phyloP scores from a whole-genome alignment of 1,140 invertebrate genomes.

The Zaprionus kolodkinae region DNA sequence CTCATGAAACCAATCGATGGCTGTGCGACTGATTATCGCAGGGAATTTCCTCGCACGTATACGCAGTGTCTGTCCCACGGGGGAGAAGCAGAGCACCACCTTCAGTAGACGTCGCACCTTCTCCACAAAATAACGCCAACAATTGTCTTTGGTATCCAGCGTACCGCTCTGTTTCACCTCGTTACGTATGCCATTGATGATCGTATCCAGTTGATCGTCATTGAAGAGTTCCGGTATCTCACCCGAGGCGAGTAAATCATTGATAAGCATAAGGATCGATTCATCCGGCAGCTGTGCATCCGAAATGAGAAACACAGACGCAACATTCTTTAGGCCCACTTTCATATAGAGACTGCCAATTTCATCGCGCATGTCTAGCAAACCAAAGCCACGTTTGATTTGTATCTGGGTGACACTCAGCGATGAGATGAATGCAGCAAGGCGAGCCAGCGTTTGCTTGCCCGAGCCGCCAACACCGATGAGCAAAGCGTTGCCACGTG shows the following conservation, averaged over 20 bases:
- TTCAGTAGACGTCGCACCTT: conserved; percentile 91
- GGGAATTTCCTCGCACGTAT: conserved; percentile 96
- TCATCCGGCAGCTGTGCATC: conserved; percentile 97
- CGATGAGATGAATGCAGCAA: conserved; percentile 95
- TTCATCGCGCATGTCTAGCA: conserved; percentile 93
- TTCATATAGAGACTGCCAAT: conserved; percentile 93
- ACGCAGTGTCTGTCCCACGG: conserved; percentile 94
- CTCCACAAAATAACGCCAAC: conserved; percentile 98
- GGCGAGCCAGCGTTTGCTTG: conserved; percentile 95
- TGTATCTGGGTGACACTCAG: conserved; percentile 97
- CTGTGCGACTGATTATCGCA: conserved; percentile 95
- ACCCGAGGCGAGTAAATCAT: conserved; percentile 96
- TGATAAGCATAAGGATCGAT: conserved; percentile 96
- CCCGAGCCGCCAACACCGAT: conserved; percentile 98
- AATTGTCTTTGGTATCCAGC: conserved; percentile 95
- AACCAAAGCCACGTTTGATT: conserved; percentile 93
- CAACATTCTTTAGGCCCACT: conserved; percentile 94
- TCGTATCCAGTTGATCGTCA: conserved; percentile 96
- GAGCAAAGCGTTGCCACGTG: conserved; percentile 95
- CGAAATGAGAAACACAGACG: conserved; percentile 96
- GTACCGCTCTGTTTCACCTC: conserved; percentile 91
- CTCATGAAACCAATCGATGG: conserved; percentile 98
- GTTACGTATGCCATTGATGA: conserved; percentile 91
- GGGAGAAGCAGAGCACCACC: conserved; percentile 95
- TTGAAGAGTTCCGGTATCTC: conserved; percentile 96